Conservation (phyloP, 1,140 invertebrate genomes). For the Argopecten irradians region DNA sequence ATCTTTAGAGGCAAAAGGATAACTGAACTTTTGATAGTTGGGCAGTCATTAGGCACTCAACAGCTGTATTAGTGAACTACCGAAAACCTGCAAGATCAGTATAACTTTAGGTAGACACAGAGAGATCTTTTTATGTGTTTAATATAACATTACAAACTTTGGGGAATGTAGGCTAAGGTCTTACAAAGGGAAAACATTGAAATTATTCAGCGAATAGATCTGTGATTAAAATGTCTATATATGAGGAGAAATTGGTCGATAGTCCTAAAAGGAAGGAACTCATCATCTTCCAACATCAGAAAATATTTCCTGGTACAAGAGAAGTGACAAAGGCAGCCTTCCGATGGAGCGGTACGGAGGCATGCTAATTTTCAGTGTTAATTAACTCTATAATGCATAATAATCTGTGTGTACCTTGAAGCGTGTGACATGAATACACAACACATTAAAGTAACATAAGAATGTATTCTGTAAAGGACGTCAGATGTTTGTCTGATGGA, state of each 20-base stretch:
- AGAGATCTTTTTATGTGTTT: too few relatives aligned
- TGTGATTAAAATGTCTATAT: neutral
- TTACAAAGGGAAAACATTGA: neutral
- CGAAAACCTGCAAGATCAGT: too few relatives aligned
- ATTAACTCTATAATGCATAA: neutral
- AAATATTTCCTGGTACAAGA: neutral
- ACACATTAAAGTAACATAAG: too few relatives aligned
- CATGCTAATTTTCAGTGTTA: neutral
- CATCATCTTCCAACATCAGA: neutral
- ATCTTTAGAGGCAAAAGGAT: too few relatives aligned
- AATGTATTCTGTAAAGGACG: too few relatives aligned
- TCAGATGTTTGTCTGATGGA: too few relatives aligned
- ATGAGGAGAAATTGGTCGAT: neutral
- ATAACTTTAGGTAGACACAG: too few relatives aligned
- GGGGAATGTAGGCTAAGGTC: neutral
- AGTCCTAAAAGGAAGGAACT: neutral
- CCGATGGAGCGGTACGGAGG: neutral
- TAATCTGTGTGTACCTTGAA: neutral
- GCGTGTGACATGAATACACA: neutral
- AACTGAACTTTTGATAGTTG: too few relatives aligned
- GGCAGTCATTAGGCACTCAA: too few relatives aligned
- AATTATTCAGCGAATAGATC: neutral
- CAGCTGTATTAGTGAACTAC: too few relatives aligned
- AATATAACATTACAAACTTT: neutral
- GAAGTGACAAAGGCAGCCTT: neutral